Evolutionary conservation across 2,113 vertebrate genomes (phyloP), one percentile per base, ranked within the genome.

Genomic region (Forbesichthys agassizii): DNA sequence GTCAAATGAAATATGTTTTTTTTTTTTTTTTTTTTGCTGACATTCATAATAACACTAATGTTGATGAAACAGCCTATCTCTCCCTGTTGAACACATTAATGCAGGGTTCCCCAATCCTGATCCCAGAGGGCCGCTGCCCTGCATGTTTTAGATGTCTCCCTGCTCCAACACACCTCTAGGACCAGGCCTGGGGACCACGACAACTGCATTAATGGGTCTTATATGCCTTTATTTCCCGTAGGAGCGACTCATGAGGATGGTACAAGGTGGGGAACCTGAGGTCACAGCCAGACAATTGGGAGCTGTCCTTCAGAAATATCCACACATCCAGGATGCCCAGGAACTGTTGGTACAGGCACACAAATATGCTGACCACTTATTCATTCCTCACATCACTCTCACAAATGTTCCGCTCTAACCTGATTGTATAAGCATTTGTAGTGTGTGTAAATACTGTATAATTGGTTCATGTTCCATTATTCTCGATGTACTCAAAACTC

Each of bases 331-430:
- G 52, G 64, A 84, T 0, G 62, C 64, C 8, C 70, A 73, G 70
- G 59, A 27, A 5, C 80, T 92, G 48, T 75, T 91, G 56, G 60
- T 66, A 6, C 71, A 83, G 18, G 89, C 86, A 1, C 80, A 86
- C 55, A 74, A 73, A 74, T 79, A 86, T 3, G 77, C 74, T 0
- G 77, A 90, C 58, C 61, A 63, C 9, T 77, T 91, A 27, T 57
- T 84, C 33, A 64, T 20, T 5, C 47, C 60, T 3, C 42, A 3
- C n/a, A 55, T 11, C 5, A 3, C 14, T 9, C 6, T 0, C 0
- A 33, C 11, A 52, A 47, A 3, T 4, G 56, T 5, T 16, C 16
- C 7, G 49, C 9, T 2, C 36, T 48, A 52, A 52, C 61, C 71
- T 16, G 8, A 70, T 9, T 33, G 18, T 42, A 42, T 42, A 7